Base-by-base conservation (phyloP, 2,113 vertebrate genomes). In the Bambusicola thoracicus region DNA sequence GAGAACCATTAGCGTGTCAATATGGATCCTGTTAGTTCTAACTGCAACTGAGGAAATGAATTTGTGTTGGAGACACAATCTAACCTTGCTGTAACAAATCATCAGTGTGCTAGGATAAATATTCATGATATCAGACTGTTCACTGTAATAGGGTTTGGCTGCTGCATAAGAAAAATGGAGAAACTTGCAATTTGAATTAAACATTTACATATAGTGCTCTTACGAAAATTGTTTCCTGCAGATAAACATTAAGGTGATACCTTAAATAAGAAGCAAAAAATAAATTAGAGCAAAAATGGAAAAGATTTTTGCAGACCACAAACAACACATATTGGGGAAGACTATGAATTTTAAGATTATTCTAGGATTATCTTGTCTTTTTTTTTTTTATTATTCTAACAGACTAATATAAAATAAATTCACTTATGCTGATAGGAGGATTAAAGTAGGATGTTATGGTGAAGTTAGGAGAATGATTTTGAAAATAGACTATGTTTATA, bases 21-120 rank as follows among this genome's bases (percentile, higher is more conserved):
- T 72, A 56, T 30, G 66, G 69, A 84, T 62, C 84, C 83, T 3
- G 14, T 89, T 89, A 76, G 21, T 48, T 92, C 43, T 63, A 81
- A 0, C 19, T 68, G 72, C 53, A 81, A 56, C 58, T 7, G 62
- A 2, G 1, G 48, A 85, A 94, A 92, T 85, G 91, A 78, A 92
- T 92, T 82, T 70, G 20, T n/a, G 20, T 76, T 69, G 79, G 77
- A 85, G 43, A 79, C 53, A 69, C 30, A 70, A 17, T 77, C 63
- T 73, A 91, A 77, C 75, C 49, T 87, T 75, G 69, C 63, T 49
- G 29, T 87, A 92, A 92, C 81, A 96, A 91, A 95, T 94, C 81
- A 94, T 44, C 24, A 22, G 55, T 49, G 59, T 27, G 46, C 44
- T 91, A 74, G 22, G 59, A 94, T 94, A 96, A 89, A 92, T 91